Percentiles rank a stretch among this genome's conserved stretches.
Evolutionary conservation across 2,113 vertebrate species (phyloP).

Genomic region (Vireo altiloquus): DNA sequence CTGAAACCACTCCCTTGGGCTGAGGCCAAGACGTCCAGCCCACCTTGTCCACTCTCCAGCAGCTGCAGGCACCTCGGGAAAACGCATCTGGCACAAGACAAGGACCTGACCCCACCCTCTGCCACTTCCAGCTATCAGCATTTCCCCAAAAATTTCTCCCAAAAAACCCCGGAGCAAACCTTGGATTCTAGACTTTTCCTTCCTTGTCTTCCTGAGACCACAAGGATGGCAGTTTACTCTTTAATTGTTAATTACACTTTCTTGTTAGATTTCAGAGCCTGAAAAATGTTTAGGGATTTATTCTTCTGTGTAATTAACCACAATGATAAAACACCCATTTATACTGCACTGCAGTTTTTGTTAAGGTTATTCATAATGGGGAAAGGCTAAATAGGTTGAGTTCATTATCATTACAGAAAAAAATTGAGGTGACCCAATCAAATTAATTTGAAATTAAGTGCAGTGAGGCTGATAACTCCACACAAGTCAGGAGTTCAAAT

Average conservation of each 20-base stretch:
- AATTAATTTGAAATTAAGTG: constrained; percentile 65
- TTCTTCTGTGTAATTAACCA: constrained; percentile 60
- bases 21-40: neutral
- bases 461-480: constrained; percentile 56
- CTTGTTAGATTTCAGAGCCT: constrained; percentile 29
- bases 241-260: constrained; percentile 49
- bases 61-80: neutral
- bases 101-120: neutral
- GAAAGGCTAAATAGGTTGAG: constrained; percentile 63
- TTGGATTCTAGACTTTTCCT: neutral
- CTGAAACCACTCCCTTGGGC: neutral
- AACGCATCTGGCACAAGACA: neutral
- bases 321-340: constrained; percentile 34
- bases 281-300: constrained; percentile 55
- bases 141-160: neutral
- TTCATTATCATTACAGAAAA: constrained; percentile 48
- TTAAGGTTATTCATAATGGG: constrained; percentile 59
- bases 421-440: constrained; percentile 50
- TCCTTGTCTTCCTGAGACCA: neutral
- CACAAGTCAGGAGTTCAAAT: constrained; percentile 47
- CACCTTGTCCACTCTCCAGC: neutral
- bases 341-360: constrained; percentile 27
- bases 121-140: neutral
- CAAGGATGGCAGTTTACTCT: constrained; percentile 1
- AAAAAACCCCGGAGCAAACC: neutral